A percentile compares a stretch with the other conserved stretches of the same genome.
phyloP scores from a whole-genome alignment of 1,140 invertebrate genomes.

The Whitmania pigra region DNA sequence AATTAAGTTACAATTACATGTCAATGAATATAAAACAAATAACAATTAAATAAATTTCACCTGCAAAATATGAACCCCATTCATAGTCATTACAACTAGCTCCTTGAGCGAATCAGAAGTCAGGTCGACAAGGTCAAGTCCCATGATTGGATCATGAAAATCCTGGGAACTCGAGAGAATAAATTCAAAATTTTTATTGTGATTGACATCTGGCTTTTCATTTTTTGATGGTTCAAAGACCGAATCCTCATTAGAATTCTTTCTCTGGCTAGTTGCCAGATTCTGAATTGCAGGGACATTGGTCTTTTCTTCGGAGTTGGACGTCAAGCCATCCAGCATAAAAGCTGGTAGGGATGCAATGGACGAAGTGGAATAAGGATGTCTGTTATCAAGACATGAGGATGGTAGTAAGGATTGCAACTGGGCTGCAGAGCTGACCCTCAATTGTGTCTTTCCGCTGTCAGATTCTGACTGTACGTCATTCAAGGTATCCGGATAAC shows the following conservation, averaged over 20 bases:
- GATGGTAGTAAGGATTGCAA: too few species aligned
- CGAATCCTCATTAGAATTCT: not conserved
- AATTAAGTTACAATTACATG: too few species aligned
- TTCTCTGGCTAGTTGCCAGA: not conserved
- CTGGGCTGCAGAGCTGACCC: too few species aligned
- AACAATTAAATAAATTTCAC: constrained; percentile 32
- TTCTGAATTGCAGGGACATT: not conserved
- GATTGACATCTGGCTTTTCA: not conserved
- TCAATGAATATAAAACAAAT: too few species aligned
- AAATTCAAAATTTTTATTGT: constrained; percentile 20
- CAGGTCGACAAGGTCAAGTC: constrained; percentile 53
- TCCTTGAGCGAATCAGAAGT: constrained; percentile 55
- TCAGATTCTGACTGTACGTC: too few species aligned
- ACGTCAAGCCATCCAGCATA: not conserved
- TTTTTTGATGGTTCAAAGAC: not conserved
- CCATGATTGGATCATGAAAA: constrained; percentile 53
- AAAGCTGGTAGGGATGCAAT: too few species aligned
- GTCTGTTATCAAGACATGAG: too few species aligned
- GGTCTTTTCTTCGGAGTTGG: not conserved
- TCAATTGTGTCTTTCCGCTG: too few species aligned
- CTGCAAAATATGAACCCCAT: constrained; percentile 57
- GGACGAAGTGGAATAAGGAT: too few species aligned
- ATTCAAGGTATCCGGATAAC: too few species aligned
- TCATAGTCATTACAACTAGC: constrained; percentile 54
- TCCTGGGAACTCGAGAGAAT: constrained; percentile 36